phyloP scores from a whole-genome alignment of 1,140 invertebrate genomes.

The Drosophila repletoides region DNA sequence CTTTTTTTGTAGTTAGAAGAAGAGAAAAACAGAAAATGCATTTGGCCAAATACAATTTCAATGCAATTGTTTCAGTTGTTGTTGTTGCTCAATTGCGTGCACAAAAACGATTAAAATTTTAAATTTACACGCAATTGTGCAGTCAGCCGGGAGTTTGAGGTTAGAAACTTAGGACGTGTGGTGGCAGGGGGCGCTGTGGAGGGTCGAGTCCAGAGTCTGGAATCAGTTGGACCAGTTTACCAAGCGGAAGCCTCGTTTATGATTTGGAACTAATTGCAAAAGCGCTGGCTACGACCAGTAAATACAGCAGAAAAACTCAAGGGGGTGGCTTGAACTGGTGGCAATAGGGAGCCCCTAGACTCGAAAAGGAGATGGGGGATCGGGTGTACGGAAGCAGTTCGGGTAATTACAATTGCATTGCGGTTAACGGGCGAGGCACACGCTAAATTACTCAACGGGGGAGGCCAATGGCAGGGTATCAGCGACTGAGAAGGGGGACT shows the following conservation, averaged over 20 bases:
- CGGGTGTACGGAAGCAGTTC: too few species aligned
- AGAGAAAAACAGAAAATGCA: constrained; percentile 11
- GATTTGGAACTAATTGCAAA: constrained; percentile 79
- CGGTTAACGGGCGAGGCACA: constrained; percentile 71
- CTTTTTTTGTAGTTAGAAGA: too few species aligned
- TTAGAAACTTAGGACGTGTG: neutral
- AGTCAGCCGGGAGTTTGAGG: constrained; percentile 1
- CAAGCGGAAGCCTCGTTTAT: constrained; percentile 72
- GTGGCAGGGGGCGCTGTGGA: neutral
- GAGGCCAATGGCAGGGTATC: neutral
- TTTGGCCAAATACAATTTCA: constrained; percentile 44
- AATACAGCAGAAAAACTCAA: constrained; percentile 44
- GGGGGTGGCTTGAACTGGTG: neutral
- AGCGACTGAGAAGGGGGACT: too few species aligned
- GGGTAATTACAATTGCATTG: constrained; percentile 80
- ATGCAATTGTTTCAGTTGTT: constrained; percentile 39
- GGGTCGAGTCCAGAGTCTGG: too few species aligned
- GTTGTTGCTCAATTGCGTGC: constrained; percentile 42
- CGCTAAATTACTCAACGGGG: constrained; percentile 72
- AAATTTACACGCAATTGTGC: constrained; percentile 74
- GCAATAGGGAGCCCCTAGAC: too few species aligned
- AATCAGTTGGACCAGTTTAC: constrained; percentile 33
- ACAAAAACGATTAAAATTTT: constrained; percentile 74
- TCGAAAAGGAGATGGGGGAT: too few species aligned
- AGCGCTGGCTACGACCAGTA: constrained; percentile 56